Conservation (phyloP, 1,140 invertebrate species). For the Sycophila sp. region DNA sequence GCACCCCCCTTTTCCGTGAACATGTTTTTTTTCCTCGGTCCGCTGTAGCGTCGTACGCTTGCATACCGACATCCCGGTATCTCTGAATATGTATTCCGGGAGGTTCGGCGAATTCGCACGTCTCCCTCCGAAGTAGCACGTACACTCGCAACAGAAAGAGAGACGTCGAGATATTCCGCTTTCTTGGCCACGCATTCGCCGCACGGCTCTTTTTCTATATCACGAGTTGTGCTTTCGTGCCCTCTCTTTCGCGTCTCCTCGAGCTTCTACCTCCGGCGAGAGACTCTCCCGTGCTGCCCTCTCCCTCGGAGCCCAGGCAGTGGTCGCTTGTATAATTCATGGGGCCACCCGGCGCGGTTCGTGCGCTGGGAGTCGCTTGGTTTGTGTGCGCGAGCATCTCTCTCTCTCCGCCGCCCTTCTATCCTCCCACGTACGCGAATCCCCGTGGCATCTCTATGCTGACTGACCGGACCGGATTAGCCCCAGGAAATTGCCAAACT, state of each 20-base stretch:
- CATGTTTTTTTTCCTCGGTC: too few relatives aligned
- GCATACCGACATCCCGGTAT: not conserved
- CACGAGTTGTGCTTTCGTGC: not conserved
- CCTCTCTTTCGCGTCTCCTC: not conserved
- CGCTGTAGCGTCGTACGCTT: not conserved
- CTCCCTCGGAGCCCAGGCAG: slow-evolving; percentile 6
- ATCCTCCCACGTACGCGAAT: slow-evolving; percentile 45
- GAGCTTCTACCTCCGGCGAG: slow-evolving; percentile 32
- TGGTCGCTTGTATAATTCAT: slow-evolving; percentile 66
- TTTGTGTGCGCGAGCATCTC: not conserved
- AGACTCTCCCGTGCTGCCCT: slow-evolving; percentile 28
- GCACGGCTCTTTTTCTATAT: slow-evolving; percentile 37
- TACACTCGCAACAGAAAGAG: slow-evolving; percentile 19
- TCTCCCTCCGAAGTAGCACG: slow-evolving; percentile 21
- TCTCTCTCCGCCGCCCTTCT: slow-evolving; percentile 34
- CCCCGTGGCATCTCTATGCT: slow-evolving; percentile 64
- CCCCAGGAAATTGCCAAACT: slow-evolving; percentile 67
- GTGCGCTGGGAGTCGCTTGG: slow-evolving; percentile 42
- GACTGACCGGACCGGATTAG: slow-evolving; percentile 65
- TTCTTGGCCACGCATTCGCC: slow-evolving; percentile 47
- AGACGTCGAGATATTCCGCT: not conserved
- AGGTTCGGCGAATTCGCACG: slow-evolving; percentile 36
- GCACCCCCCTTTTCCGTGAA: too few relatives aligned
- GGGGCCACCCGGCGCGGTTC: slow-evolving; percentile 52
- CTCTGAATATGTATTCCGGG: slow-evolving; percentile 21